Evolutionary conservation across 2,113 vertebrate species (phyloP).

Genomic region (Noctilio leporinus): DNA sequence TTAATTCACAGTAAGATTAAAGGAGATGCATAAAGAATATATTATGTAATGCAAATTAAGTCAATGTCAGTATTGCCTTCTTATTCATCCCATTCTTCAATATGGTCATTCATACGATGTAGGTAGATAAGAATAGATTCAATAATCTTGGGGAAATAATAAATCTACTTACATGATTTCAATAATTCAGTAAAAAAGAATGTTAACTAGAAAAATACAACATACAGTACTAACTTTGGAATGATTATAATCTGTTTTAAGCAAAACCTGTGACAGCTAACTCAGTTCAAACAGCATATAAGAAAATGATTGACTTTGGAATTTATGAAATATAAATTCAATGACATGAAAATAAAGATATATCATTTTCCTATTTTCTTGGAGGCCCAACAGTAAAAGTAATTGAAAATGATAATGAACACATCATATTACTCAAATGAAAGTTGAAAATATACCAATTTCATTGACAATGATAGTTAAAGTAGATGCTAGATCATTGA

Average conservation of each 20-base stretch:
- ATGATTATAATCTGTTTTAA: not conserved
- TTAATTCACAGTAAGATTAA: not conserved
- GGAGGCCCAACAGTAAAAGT: not conserved
- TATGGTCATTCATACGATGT: not conserved
- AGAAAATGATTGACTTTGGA: not conserved
- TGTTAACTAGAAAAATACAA: not conserved
- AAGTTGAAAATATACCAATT: not conserved
- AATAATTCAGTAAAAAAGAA: not conserved
- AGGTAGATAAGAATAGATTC: not conserved
- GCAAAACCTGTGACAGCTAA: not conserved
- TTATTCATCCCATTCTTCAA: not conserved
- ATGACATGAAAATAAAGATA: not conserved
- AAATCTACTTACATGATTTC: not conserved
- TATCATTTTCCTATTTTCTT: not conserved
- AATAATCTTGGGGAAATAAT: not conserved
- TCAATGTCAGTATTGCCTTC: not conserved
- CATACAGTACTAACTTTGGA: not conserved
- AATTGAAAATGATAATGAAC: not conserved
- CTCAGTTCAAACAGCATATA: not conserved
- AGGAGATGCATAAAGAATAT: not conserved
- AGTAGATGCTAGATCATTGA: not conserved
- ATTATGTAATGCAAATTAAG: slow-evolving; percentile 13
- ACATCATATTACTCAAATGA: not conserved
- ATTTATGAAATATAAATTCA: not conserved
- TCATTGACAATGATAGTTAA: not conserved